Evolutionary conservation across 2,797 vertebrate genomes (phyloP).

Genomic region (Ara ararauna): DNA sequence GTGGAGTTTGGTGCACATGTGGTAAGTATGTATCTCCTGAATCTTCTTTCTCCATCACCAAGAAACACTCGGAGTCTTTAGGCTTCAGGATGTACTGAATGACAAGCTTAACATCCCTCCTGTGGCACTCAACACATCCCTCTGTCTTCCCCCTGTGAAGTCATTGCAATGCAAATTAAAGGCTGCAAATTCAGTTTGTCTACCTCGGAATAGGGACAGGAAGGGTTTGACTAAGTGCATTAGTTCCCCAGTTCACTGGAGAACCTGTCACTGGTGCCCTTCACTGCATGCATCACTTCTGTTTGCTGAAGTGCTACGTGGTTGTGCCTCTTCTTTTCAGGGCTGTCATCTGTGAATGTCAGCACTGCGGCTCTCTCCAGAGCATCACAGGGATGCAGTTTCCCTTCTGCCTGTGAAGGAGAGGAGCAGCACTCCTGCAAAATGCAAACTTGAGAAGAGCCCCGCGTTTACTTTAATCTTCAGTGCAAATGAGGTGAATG

Average conservation of each 20-base stretch:
- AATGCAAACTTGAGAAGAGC: not conserved
- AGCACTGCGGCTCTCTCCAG: not conserved
- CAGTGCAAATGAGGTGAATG: not conserved
- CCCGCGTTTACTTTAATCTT: not conserved
- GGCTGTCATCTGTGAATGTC: not conserved
- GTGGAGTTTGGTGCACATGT: not conserved
- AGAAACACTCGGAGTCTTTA: not conserved
- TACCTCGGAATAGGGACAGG: not conserved
- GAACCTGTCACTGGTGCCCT: not conserved
- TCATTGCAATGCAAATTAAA: not conserved
- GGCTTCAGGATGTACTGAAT: not conserved
- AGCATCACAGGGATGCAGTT: not conserved
- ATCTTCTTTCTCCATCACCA: not conserved
- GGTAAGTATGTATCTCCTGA: not conserved
- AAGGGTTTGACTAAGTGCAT: not conserved
- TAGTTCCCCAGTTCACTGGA: not conserved
- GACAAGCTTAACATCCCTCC: not conserved
- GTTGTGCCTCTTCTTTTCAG: not conserved
- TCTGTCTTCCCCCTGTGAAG: not conserved
- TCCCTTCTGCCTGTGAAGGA: not conserved
- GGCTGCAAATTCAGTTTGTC: not conserved
- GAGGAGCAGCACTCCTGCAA: not conserved
- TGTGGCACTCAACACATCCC: not conserved
- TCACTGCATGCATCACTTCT: not conserved
- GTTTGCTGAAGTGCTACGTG: not conserved